Evolutionary conservation across 2,888 invertebrate species (phyloP).

Genomic region (Oxystoma pomonae): DNA sequence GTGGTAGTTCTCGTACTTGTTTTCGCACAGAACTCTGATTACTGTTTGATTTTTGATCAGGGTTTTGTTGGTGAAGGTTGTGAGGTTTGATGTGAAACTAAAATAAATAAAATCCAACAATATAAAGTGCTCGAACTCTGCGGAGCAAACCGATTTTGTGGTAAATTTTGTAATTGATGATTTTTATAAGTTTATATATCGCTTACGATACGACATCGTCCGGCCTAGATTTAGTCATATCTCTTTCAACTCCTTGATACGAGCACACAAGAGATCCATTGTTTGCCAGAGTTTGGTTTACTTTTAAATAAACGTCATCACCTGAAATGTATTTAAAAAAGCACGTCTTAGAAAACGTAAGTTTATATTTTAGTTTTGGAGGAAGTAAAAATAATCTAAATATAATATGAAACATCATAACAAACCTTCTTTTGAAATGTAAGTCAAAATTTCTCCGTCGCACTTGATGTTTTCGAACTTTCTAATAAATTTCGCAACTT

Average conservation of each 20-base stretch:
- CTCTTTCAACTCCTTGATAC: background rate
- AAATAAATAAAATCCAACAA: background rate
- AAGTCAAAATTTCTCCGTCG: background rate
- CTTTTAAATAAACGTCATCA: background rate
- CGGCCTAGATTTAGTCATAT: background rate
- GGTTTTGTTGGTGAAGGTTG: background rate
- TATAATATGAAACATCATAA: too few relatives aligned
- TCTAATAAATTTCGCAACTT: background rate
- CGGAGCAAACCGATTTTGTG: too few relatives aligned
- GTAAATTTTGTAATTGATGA: too few relatives aligned
- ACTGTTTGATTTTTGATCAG: background rate
- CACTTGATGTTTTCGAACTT: background rate
- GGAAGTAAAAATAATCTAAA: too few relatives aligned
- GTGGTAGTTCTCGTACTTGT: background rate
- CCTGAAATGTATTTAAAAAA: too few relatives aligned
- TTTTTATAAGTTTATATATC: too few relatives aligned
- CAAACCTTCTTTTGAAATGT: background rate
- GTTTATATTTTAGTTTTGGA: too few relatives aligned
- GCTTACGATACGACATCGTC: background rate
- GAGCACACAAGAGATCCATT: background rate
- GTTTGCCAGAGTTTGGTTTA: background rate
- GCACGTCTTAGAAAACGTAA: too few relatives aligned
- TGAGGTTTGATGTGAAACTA: background rate
- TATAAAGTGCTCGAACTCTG: background rate
- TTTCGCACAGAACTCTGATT: conserved; percentile 32